Conservation (phyloP, 2,888 invertebrate genomes). For the Sinelater perroti region DNA sequence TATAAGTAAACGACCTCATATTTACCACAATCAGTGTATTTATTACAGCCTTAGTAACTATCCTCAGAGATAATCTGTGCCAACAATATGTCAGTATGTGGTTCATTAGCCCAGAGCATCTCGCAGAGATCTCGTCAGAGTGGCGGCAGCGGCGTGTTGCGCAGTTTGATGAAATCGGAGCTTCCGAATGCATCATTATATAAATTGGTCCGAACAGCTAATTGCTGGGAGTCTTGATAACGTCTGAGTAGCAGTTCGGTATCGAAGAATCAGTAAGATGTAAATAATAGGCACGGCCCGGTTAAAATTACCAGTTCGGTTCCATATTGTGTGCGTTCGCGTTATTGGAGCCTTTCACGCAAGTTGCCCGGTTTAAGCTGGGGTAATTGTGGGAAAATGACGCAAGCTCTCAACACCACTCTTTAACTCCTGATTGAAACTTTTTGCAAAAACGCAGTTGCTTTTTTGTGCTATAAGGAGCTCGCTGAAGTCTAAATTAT, state of each 20-base stretch:
- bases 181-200: constrained; percentile 22
- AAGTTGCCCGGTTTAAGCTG: neutral
- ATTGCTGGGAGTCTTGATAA: constrained; percentile 18
- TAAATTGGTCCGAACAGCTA: constrained; percentile 17
- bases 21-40: too few species aligned
- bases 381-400: too few species aligned
- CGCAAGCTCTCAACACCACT: too few species aligned
- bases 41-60: too few species aligned
- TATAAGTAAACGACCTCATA: too few species aligned
- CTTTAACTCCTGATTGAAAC: too few species aligned
- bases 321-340: neutral
- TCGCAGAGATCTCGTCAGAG: neutral
- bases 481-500: too few species aligned
- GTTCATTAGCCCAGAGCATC: constrained; percentile 18
- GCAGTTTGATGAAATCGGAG: constrained; percentile 18
- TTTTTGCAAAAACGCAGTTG: too few species aligned
- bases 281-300: neutral
- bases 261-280: constrained; percentile 4
- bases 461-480: too few species aligned
- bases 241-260: constrained; percentile 3
- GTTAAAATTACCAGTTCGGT: neutral
- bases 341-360: neutral
- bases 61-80: constrained; percentile 4
- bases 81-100: neutral
- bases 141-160: neutral